Percentiles rank a stretch among this genome's conserved stretches.
These are phyloP conservation scores for Drosophila busckii DNA, from an alignment of 1,140 invertebrate genomes.

Conservation along the genomic window DNA sequence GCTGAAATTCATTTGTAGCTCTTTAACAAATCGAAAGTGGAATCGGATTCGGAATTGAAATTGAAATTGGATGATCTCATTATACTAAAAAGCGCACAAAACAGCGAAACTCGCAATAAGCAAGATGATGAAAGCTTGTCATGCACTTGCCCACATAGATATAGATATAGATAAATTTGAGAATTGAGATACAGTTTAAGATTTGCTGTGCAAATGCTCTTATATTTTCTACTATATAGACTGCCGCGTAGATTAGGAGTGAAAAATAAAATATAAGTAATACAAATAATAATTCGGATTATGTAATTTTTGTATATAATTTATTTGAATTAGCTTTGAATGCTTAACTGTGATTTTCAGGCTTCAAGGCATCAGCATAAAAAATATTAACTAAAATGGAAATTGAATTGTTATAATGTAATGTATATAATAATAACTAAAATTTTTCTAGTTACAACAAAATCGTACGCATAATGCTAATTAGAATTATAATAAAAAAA, in stretches of 20 bases:
- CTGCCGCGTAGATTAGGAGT: too few species aligned
- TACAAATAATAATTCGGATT: not conserved
- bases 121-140: too few species aligned
- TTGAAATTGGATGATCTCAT: too few species aligned
- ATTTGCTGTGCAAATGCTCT: too few species aligned
- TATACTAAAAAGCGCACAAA: too few species aligned
- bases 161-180: too few species aligned
- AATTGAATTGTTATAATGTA: conserved; percentile 33
- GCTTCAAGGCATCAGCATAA: conserved; percentile 14
- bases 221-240: conserved; percentile 2
- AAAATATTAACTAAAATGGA: conserved; percentile 42
- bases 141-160: too few species aligned
- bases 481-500: conserved; percentile 20
- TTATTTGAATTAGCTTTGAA: conserved; percentile 39
- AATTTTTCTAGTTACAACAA: conserved; percentile 39
- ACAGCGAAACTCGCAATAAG: too few species aligned
- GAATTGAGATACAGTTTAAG: too few species aligned
- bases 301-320: conserved; percentile 23
- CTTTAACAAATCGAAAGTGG: conserved; percentile 2
- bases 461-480: too few species aligned
- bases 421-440: conserved; percentile 26
- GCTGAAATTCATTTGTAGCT: not conserved
- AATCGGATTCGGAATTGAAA: too few species aligned
- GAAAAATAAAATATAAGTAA: conserved; percentile 9
- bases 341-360: conserved; percentile 23